phyloP scores from a whole-genome alignment of 1,140 invertebrate species.

The Oppia nitens region DNA sequence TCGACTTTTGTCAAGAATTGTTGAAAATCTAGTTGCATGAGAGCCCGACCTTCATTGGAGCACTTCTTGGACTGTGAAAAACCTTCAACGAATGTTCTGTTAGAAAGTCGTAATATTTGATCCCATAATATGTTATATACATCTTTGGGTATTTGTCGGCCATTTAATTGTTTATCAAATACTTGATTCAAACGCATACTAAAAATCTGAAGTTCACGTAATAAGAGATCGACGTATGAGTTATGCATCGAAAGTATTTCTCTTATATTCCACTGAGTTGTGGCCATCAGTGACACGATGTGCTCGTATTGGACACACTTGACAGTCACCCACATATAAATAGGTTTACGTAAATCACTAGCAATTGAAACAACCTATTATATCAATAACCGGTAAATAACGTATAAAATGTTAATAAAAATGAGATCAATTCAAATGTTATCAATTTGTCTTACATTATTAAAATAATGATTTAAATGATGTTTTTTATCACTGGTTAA shows the following conservation, averaged over 20 bases:
- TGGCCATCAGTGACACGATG: constrained; percentile 57
- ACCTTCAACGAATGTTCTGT: constrained; percentile 77
- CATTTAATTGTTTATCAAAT: constrained; percentile 29
- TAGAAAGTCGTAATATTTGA: constrained; percentile 60
- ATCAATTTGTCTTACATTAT: not conserved
- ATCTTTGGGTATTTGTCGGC: constrained; percentile 46
- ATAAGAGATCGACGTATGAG: constrained; percentile 47
- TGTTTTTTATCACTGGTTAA: constrained; percentile 13
- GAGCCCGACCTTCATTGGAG: constrained; percentile 78
- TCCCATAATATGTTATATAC: constrained; percentile 54
- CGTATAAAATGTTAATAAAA: constrained; percentile 14
- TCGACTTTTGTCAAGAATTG: constrained; percentile 83
- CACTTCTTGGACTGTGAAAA: constrained; percentile 58
- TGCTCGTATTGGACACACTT: constrained; percentile 58
- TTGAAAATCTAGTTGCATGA: constrained; percentile 96
- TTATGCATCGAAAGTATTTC: constrained; percentile 92
- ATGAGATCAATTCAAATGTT: constrained; percentile 21
- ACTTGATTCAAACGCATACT: constrained; percentile 53
- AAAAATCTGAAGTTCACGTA: constrained; percentile 54
- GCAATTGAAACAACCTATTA: constrained; percentile 47
- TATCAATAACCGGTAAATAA: constrained; percentile 18
- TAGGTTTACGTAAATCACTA: constrained; percentile 30
- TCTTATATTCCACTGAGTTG: constrained; percentile 80
- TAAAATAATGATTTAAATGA: not conserved
- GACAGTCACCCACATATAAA: constrained; percentile 65